Conservation (phyloP, 1,140 invertebrate genomes). For the Magallana angulata region DNA sequence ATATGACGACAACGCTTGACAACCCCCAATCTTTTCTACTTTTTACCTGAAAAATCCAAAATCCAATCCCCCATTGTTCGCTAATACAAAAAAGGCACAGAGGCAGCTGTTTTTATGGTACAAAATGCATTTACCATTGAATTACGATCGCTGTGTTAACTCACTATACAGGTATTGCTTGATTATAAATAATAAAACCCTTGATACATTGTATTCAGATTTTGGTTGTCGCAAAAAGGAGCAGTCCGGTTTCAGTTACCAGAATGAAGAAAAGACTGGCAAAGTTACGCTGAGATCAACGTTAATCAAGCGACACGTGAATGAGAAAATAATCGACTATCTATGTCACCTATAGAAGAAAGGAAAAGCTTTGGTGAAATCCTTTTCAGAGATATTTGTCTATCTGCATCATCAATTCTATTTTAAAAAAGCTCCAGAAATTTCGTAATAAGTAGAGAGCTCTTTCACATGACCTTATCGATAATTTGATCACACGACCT, state of each 20-base stretch:
- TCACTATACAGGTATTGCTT: constrained; percentile 24
- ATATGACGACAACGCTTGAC: constrained; percentile 26
- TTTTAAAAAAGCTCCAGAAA: too few relatives aligned
- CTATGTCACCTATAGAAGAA: background rate
- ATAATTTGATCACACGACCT: background rate
- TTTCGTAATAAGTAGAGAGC: background rate
- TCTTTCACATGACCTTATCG: background rate
- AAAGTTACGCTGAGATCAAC: background rate
- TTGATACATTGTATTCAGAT: constrained; percentile 16
- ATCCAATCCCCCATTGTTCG: constrained; percentile 20
- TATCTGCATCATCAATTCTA: too few relatives aligned
- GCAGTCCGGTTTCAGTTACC: background rate
- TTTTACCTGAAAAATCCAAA: constrained; percentile 4
- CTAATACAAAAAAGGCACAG: constrained; percentile 22
- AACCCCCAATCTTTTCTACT: constrained; percentile 24
- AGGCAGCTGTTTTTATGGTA: constrained; percentile 37
- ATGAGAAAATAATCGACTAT: background rate
- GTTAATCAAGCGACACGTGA: background rate
- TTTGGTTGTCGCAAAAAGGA: background rate
- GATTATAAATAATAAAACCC: constrained; percentile 26
- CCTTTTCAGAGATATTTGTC: too few relatives aligned
- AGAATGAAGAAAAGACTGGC: background rate
- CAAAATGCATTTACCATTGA: constrained; percentile 31
- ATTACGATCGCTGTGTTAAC: constrained; percentile 11
- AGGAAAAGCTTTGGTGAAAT: too few relatives aligned